Evolutionary conservation across 1,140 invertebrate species (phyloP).

Genomic region (Bilobella aurantiaca): DNA sequence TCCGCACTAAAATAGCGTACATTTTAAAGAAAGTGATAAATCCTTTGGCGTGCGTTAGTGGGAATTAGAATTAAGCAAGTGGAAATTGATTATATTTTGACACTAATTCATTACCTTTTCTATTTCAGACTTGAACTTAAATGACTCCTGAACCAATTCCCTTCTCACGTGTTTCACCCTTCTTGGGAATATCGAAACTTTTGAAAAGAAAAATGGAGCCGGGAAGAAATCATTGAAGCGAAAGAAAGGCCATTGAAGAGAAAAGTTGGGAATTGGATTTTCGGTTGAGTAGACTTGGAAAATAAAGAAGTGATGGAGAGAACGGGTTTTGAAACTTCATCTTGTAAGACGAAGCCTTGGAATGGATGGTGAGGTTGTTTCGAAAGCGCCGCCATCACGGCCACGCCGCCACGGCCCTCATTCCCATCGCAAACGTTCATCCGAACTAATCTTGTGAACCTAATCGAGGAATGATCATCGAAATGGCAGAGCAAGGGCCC

Average conservation of each 20-base stretch:
- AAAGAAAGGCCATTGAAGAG: background rate
- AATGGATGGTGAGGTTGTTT: background rate
- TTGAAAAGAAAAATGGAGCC: background rate
- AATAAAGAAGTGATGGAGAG: background rate
- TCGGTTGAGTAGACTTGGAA: background rate
- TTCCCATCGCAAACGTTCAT: background rate
- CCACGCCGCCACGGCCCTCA: background rate
- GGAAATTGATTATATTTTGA: too few relatives aligned
- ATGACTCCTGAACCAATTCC: too few relatives aligned
- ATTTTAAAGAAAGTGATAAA: too few relatives aligned
- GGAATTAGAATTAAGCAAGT: too few relatives aligned
- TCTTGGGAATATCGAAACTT: background rate
- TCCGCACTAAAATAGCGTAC: too few relatives aligned
- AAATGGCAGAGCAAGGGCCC: too few relatives aligned
- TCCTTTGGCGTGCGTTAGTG: too few relatives aligned
- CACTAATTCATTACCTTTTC: too few relatives aligned
- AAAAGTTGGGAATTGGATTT: background rate
- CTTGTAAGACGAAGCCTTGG: background rate
- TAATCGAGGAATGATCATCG: conserved; percentile 30
- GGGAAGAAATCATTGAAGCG: conserved; percentile 5
- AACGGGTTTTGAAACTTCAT: background rate
- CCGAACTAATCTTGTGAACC: conserved; percentile 21
- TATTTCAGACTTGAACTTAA: too few relatives aligned
- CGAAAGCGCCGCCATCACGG: background rate
- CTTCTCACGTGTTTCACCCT: background rate